Evolutionary conservation across 2,888 invertebrate species (phyloP), one percentile per base, ranked within the genome.

Genomic region (Sinhomidia bicolor): DNA sequence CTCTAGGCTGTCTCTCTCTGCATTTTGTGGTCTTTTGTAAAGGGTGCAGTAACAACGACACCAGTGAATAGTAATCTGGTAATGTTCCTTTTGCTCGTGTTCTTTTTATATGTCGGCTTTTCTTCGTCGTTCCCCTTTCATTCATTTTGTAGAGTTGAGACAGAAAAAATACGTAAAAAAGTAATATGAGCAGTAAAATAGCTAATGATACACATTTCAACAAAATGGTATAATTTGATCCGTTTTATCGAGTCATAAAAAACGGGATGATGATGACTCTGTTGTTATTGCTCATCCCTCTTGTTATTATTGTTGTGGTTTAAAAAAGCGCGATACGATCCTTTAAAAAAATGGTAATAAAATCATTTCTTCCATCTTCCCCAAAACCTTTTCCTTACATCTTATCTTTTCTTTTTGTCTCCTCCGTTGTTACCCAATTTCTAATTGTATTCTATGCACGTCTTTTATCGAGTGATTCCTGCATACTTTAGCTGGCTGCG

Each of bases 231-330:
- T 86, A 86, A 85, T 86, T 86, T 68, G 71, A 86, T 86, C 86
- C 68, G 36, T 71, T 86, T 86, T 86, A 86, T 86, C 86, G 71
- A 44, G 80, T 86, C 86, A 71, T 86, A 85, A 86, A 81, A 60
- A 62, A 29, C 12, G 60, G 60, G 60, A 57, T 26, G 44, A 54
- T 68, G n/a, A n/a, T 36, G 1, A 71, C 41, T 60, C 6, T 5
- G n/a, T n/a, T n/a, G n/a, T 36, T 44, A 44, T 71, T 17, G 1
- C 20, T 29, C 4, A 14, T 6, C 3, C 3, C 54, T 20, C 20
- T 17, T 81, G 62, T 17, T 81, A 44, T 65, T 71, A 47, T 71
- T 20, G 71, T 47, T 71, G 0, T 71, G 44, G 41, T 41, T 41
- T 68, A 14, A 51, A 14, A 1, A 32, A 51, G 7, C 9, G 14